Base-by-base conservation (phyloP, 37 sponge, comb jelly and placozoan genomes). In the Theonella swinhoei region DNA sequence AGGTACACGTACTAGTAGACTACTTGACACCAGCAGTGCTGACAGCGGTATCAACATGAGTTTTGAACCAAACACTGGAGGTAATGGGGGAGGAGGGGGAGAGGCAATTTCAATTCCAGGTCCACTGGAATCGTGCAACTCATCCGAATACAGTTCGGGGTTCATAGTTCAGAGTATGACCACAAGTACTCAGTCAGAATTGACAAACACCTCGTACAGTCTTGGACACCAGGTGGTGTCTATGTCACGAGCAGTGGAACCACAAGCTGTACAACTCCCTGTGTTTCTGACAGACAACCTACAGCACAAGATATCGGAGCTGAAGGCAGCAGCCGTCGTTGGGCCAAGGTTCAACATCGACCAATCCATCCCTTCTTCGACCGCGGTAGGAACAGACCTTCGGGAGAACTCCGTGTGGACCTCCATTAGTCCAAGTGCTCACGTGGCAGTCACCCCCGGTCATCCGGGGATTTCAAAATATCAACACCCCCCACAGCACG, bases 21-120 rank as follows among this genome's bases (percentile, higher is more conserved):
- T 24, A 11, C 19, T n/a, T 65, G 29, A 65, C 33, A 38, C 80
- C 4, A 60, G 64, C 39, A 58, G 82, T 20, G 62, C 82, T 61
- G 82, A 81, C 82, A 81, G 82, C 33, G 82, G 82, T 5, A n/a
- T 74, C 30, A 23, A 7, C 66, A 20, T 23, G 24, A 29, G 66
- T 14, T 47, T 47, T 47, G 54, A 47, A 14, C 54, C 7, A 7
- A 14, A 7, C 54, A 14, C 54, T 47, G 11, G 14, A 7, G 14
- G 14, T 14, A 7, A 7, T 14, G 14, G 11, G 11, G 7, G 11
- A 14, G 54, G 54, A 14, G 14, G 11, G 11, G 54, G 54, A 14
- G 14, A 7, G 11, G 54, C 14, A 7, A 14, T 47, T 17, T 7
- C 54, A 7, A 14, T 47, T 7, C 11, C 11, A 14, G 54, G 54